Evolutionary conservation across 64 coral and sea anemone genomes (phyloP).

Genomic region (Stylophora pistillata): DNA sequence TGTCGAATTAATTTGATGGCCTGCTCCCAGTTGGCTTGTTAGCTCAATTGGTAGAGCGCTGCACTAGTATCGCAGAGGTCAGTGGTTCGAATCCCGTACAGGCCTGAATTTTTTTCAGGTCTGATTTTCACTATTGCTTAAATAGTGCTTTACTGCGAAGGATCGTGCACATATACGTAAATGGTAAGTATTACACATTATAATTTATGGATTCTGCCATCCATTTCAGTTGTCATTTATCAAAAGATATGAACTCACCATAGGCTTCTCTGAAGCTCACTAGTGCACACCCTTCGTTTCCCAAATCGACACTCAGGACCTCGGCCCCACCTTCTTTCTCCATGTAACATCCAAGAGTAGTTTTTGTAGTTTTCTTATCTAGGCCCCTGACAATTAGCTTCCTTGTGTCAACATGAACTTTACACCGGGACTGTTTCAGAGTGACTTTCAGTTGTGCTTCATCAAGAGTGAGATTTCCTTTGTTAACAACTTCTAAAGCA

Average conservation of each 20-base stretch:
- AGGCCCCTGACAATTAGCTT: constrained; percentile 23
- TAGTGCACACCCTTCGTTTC: background rate
- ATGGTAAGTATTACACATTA: too few species aligned
- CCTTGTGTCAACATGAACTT: background rate
- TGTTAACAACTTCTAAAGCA: background rate
- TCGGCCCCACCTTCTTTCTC: constrained; percentile 34
- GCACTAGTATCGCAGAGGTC: too few species aligned
- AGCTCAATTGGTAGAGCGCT: too few species aligned
- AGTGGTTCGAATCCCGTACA: too few species aligned
- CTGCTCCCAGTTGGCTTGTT: too few species aligned
- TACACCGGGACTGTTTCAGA: background rate
- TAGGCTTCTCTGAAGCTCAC: constrained; percentile 6
- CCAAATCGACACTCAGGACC: background rate
- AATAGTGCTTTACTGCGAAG: too few species aligned
- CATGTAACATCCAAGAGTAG: constrained; percentile 22
- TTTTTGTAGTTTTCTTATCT: background rate
- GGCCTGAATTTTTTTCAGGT: too few species aligned
- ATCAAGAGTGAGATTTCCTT: constrained; percentile 25
- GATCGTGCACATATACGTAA: too few species aligned
- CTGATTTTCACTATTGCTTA: too few species aligned
- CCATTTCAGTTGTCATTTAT: too few species aligned
- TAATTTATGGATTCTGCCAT: too few species aligned
- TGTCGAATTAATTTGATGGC: too few species aligned
- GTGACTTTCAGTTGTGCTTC: background rate
- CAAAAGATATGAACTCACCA: background rate